phyloP scores from a whole-genome alignment of 2,888 invertebrate species.

The Hirtodrosophila histrioides region DNA sequence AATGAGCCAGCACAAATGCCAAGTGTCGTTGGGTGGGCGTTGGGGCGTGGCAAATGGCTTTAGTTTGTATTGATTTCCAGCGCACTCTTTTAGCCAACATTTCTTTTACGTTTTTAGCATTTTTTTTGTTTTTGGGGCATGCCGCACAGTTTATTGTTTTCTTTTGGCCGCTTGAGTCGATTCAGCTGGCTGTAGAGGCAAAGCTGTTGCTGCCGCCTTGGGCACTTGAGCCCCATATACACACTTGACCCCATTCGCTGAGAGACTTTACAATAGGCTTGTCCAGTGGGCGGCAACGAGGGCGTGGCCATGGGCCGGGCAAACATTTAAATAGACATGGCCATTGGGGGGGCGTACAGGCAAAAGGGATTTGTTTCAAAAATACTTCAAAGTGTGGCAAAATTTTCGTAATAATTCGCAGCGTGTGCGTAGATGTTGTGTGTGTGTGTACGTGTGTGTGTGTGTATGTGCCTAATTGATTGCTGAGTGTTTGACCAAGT shows the following conservation, averaged over 20 bases:
- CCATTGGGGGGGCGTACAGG: slow-evolving; percentile 6
- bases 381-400: slow-evolving; percentile 55
- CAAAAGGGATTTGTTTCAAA: slow-evolving; percentile 23
- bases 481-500: slow-evolving; percentile 57
- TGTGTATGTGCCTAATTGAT: slow-evolving; percentile 52
- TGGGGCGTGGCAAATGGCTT: slow-evolving; percentile 52
- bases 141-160: slow-evolving; percentile 73
- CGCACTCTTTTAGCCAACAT: slow-evolving; percentile 10
- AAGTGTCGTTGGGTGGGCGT: slow-evolving; percentile 32
- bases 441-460: slow-evolving; percentile 11
- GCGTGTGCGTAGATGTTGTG: not conserved
- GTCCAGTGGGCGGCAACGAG: slow-evolving; percentile 15
- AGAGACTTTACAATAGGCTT: slow-evolving; percentile 62
- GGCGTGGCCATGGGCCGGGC: slow-evolving; percentile 24
- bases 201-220: slow-evolving; percentile 52
- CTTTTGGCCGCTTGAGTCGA: slow-evolving; percentile 48
- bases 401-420: slow-evolving; percentile 40
- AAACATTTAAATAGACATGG: slow-evolving; percentile 57
- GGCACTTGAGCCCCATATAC: slow-evolving; percentile 69
- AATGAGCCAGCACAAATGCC: slow-evolving; percentile 39
- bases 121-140: slow-evolving; percentile 37
- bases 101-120: slow-evolving; percentile 9
- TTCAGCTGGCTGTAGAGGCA: slow-evolving; percentile 22
- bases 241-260: slow-evolving; percentile 71
- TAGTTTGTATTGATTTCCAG: slow-evolving; percentile 63